Evolutionary conservation across 2,797 vertebrate genomes (phyloP), one percentile per base, ranked within the genome.

Genomic region (Xyrichtys novacula): DNA sequence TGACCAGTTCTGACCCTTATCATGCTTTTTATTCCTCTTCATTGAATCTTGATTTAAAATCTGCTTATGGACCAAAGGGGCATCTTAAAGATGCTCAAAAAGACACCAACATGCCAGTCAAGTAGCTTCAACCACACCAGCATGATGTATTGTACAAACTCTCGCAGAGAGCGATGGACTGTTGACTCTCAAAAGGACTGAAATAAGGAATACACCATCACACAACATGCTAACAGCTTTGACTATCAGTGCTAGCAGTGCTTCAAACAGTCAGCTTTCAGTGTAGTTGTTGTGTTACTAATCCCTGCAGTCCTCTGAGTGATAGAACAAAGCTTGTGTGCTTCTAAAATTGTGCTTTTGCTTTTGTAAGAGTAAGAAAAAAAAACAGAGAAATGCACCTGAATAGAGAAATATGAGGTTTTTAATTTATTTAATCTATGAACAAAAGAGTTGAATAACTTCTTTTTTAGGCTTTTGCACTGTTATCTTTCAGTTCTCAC

Each of bases 51-150:
- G 16, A 62, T 64, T 38, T 55, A 78, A 56, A 56, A 32, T 31
- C 31, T 2, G 29, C 29, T 65, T 17, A 81, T 52, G 74, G 74
- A 86, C 78, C 81, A 86, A 86, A 65, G 25, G 17, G 53, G 60
- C 59, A 0, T 74, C 66, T 44, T 28, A 23, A 23, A 5, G 52
- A 74, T 46, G 40, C 49, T 73, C 29, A 43, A 48, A 26, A 77
- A 66, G n/a, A 73, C 14, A 17, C 49, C 44, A 31, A 44, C 60
- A 61, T 52, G 50, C 71, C 64, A 69, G 76, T 77, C 53, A 46
- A 47, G 61, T 77, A 84, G 79, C 78, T 77, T 81, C 29, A 70
- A 29, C 52, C 59, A 55, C 71, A 84, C 81, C 84, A 89, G 85
- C 84, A 67, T 67, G 54, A 80, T 39, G 52, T 70, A 48, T 28